A percentile compares a stretch with the other conserved stretches of the same genome.
Conservation (phyloP, 2,797 vertebrate genomes). For the Oreortyx pictus region DNA sequence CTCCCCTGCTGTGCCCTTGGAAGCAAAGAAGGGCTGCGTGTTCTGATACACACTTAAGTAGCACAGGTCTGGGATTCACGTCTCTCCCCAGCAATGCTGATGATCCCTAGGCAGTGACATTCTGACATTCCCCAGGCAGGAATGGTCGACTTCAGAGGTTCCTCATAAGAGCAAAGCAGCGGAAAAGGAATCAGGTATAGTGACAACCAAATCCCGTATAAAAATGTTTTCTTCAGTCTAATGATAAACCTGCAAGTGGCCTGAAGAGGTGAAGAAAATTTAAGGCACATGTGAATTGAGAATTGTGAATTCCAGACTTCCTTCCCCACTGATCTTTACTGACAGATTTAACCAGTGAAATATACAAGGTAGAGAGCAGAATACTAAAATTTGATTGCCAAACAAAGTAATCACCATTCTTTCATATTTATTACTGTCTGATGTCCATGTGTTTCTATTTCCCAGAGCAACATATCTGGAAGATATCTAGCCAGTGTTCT, state of each 20-base stretch:
- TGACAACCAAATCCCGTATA: not conserved
- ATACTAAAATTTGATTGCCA: not conserved
- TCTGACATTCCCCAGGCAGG: not conserved
- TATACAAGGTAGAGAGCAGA: not conserved
- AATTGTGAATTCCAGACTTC: not conserved
- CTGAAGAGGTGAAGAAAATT: not conserved
- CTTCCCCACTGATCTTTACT: not conserved
- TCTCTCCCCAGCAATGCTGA: not conserved
- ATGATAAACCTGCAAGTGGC: not conserved
- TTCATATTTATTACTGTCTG: not conserved
- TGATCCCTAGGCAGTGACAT: not conserved
- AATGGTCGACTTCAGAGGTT: not conserved
- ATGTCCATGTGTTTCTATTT: not conserved
- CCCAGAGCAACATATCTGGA: not conserved
- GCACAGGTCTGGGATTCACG: not conserved
- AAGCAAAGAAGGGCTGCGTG: not conserved
- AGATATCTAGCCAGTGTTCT: not conserved
- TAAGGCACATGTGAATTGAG: not conserved
- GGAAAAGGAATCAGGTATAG: not conserved
- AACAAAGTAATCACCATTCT: not conserved
- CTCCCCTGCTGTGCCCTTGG: not conserved
- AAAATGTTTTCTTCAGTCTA: not conserved
- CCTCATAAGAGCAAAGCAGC: not conserved
- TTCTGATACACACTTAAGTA: not conserved
- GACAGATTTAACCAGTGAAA: not conserved